Evolutionary conservation across 2,888 invertebrate genomes (phyloP).

Genomic region (Tachina fera): DNA sequence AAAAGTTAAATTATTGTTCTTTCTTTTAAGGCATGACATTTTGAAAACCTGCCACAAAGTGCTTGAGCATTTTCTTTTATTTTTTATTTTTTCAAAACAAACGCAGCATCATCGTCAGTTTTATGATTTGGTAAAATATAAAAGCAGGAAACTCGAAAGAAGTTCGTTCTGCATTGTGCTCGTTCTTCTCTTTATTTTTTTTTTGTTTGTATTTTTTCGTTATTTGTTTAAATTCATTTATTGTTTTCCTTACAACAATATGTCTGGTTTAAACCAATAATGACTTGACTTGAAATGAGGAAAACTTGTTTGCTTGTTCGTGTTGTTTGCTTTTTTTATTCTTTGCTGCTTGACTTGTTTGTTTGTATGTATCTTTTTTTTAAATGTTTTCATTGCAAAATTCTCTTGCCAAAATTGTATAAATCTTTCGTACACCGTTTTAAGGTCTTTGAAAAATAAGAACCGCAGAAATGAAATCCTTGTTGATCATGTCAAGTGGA

Average conservation of each 20-base stretch:
- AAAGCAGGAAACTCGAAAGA: slow-evolving; percentile 60
- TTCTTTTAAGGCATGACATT: slow-evolving; percentile 59
- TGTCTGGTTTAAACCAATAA: slow-evolving; percentile 68
- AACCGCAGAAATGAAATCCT: slow-evolving; percentile 45
- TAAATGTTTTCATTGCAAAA: slow-evolving; percentile 57
- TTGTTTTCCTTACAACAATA: slow-evolving; percentile 63
- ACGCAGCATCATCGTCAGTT: slow-evolving; percentile 27
- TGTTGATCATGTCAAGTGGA: slow-evolving; percentile 66
- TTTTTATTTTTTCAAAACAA: slow-evolving; percentile 7
- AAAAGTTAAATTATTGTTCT: slow-evolving; percentile 63
- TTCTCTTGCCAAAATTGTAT: slow-evolving; percentile 53
- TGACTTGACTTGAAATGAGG: slow-evolving; percentile 65
- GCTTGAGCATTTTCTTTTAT: background rate
- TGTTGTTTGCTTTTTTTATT: slow-evolving; percentile 55
- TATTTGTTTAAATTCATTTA: slow-evolving; percentile 56
- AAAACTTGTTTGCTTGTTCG: slow-evolving; percentile 68
- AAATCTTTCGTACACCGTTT: slow-evolving; percentile 54
- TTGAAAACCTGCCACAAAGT: slow-evolving; percentile 32
- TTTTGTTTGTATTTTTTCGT: background rate
- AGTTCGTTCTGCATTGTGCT: slow-evolving; percentile 35
- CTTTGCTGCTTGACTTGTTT: slow-evolving; percentile 68
- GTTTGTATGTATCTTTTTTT: slow-evolving; percentile 15
- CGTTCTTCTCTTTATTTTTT: background rate
- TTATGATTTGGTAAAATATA: slow-evolving; percentile 58
- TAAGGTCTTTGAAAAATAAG: slow-evolving; percentile 28